Evolutionary conservation across 1,140 invertebrate genomes (phyloP), one percentile per base, ranked within the genome.

Genomic region (Oncopeltus fasciatus): DNA sequence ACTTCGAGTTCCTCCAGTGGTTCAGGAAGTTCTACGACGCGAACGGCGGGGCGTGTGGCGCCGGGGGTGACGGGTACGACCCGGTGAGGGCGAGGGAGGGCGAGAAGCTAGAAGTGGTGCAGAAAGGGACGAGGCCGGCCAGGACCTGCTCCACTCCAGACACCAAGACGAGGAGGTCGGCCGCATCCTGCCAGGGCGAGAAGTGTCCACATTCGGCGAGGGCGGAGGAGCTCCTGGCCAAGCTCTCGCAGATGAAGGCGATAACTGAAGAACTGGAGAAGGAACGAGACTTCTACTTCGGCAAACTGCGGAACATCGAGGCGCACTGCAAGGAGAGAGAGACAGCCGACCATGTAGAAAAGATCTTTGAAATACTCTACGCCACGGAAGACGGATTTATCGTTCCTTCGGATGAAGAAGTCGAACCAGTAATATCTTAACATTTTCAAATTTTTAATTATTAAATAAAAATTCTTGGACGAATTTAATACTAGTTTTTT

Each of bases 11-110:
- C 80, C 84, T 98, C 66, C 95, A 98, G 81, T 98, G 95, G 95
- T 98, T 98, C 81, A 97, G 97, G 81, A 95, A 95, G 76, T 97
- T 98, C 77, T 98, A 95, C 79, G 94, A 97, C 78, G 92, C 92
- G 65, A 98, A 98, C 80, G 96, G 94, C 79, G 84, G 86, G 73
- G 92, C n/a, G n/a, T n/a, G n/a, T n/a, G n/a, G n/a, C n/a, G 96
- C 94, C 79, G 84, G 86, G 73, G 92, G 91, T 71, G 81, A 83
- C 67, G 89, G 90, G 65, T 98, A 98, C 76, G 89, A 96, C 80
- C 84, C 95, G 44, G 74, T 92, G 66, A 82, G 81, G 57, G 86
- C 87, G 69, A 80, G 95, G 68, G 87, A 86, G 68, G 90, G 90
- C 65, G 85, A 92, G 70, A 75, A 81, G 12, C 83, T 95, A 80